Evolutionary conservation across 2,797 vertebrate species (phyloP).

Genomic region (Halcyon badia): DNA sequence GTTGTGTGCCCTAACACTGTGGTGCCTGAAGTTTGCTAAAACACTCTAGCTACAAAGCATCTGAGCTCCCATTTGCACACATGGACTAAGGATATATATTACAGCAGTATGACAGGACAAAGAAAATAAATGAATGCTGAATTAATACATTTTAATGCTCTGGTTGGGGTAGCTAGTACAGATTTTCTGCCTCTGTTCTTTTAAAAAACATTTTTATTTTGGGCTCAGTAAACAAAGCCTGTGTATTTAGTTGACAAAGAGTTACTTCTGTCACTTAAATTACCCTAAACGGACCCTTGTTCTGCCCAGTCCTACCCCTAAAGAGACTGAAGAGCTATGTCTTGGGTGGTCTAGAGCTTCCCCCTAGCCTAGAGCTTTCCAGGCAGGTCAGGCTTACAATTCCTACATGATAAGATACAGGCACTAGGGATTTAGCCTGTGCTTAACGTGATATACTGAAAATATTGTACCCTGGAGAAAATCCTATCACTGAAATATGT

Average conservation of each 20-base stretch:
- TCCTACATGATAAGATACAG: conserved; percentile 32
- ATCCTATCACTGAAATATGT: conserved; percentile 21
- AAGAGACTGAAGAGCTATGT: background rate
- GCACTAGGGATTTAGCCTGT: conserved; percentile 13
- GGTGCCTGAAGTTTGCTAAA: background rate
- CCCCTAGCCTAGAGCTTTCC: conserved; percentile 8
- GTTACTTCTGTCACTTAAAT: background rate
- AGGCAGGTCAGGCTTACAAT: conserved; percentile 34
- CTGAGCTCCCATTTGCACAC: background rate
- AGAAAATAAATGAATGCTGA: background rate
- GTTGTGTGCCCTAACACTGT: background rate
- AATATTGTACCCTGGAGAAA: conserved; percentile 51
- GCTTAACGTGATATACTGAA: background rate
- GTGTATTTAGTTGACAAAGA: background rate
- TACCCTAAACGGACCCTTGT: background rate
- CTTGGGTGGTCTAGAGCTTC: background rate
- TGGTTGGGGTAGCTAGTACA: background rate
- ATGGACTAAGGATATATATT: background rate
- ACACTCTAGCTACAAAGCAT: background rate
- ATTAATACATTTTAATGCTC: conserved; percentile 18
- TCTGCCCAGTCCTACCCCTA: background rate
- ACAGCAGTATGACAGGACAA: background rate
- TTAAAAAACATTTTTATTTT: background rate
- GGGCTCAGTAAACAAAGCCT: background rate
- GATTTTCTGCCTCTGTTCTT: background rate